Percentiles rank a stretch among this genome's conserved stretches.
phyloP scores from a whole-genome alignment of 2,888 invertebrate species.

The Tenthredo mesomela region DNA sequence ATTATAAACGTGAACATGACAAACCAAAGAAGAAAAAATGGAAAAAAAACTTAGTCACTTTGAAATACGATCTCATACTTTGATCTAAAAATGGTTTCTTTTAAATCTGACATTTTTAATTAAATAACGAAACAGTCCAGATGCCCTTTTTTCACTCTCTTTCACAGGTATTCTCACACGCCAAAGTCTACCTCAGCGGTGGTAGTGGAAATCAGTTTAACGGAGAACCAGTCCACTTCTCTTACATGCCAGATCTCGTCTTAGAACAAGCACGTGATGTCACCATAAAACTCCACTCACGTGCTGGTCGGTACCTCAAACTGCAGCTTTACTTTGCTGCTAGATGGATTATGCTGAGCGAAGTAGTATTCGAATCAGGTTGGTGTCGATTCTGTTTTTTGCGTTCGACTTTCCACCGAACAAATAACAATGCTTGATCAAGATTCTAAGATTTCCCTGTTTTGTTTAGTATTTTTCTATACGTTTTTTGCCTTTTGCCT shows the following conservation, averaged over 20 bases:
- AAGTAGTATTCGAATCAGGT: constrained; percentile 92
- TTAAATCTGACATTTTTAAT: not conserved
- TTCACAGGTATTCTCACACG: constrained; percentile 87
- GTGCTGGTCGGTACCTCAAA: constrained; percentile 87
- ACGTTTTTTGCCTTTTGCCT: not conserved
- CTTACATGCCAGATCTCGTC: constrained; percentile 87
- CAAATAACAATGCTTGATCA: not conserved
- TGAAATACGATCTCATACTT: not conserved
- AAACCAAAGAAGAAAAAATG: not conserved
- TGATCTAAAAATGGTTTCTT: not conserved
- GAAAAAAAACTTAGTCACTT: not conserved
- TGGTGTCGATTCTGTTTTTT: constrained; percentile 64
- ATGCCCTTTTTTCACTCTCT: constrained; percentile 51
- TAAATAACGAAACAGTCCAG: not conserved
- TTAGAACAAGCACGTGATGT: constrained; percentile 91
- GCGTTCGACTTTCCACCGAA: not conserved
- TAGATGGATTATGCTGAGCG: constrained; percentile 92
- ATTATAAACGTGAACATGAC: not conserved
- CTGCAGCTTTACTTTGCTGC: constrained; percentile 89
- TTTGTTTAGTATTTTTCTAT: not conserved
- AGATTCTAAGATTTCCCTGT: not conserved
- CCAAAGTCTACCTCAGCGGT: constrained; percentile 88
- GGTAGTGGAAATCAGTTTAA: constrained; percentile 85
- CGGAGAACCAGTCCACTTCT: constrained; percentile 86
- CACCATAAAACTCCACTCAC: constrained; percentile 88